Base-by-base conservation (phyloP, 2,113 vertebrate species). In the Sialia sialis region DNA sequence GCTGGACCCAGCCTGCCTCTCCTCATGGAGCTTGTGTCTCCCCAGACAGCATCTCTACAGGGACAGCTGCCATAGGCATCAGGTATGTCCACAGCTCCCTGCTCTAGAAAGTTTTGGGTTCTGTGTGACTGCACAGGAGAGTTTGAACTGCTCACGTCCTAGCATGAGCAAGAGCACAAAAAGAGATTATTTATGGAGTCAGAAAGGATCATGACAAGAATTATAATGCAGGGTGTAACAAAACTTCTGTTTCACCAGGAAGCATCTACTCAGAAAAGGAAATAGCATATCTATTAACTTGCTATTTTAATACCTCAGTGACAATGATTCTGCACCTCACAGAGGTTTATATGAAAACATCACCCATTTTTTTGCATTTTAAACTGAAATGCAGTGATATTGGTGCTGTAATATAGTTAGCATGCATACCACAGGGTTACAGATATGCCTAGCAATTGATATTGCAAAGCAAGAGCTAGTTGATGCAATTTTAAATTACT, bases 61-160 rank as follows among this genome's bases (percentile, higher is more conserved):
- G 30, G 54, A 38, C 25, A 20, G 20, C 38, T 0, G 0, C 7
- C 26, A 21, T 4, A 17, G 0, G 0, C 15, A 12, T 6, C n/a
- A 49, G 0, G 0, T 23, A 25, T 49, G 48, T 49, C 48, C 48
- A 51, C 49, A 60, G 51, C 32, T 51, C 41, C 8, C n/a, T 60
- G 14, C 34, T 78, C 54, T 7, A 63, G 38, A 41, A 72, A 41
- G 14, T 20, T 72, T 21, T 16, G 25, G 15, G 11, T 32, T 80
- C 51, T 88, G 13, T 0, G 0, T 51, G 59, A 44, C 22, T 44
- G 16, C 7, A 4, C 70, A 15, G 52, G 38, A 43, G 38, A 25
- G 8, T 34, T 51, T 67, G 49, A 48, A 39, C 27, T 25, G 38
- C 55, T 19, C 26, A 36, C 36, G 25, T 76, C 46, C 72, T 25